A percentile compares a stretch with the other conserved stretches of the same genome.
Conservation (phyloP, 1,140 invertebrate genomes). For the Protaetia brevitarsis region DNA sequence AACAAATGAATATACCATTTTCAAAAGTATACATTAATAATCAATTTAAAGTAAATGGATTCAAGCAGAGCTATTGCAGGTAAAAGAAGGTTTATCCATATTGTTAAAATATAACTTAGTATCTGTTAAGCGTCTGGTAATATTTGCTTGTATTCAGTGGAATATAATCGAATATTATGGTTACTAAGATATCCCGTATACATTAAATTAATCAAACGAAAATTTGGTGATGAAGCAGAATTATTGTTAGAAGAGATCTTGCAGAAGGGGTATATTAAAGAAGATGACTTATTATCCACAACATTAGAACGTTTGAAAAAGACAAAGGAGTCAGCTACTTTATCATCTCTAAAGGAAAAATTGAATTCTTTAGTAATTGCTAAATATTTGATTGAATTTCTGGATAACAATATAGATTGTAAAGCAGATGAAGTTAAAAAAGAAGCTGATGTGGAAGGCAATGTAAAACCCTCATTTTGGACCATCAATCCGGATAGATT, state of each 20-base stretch:
- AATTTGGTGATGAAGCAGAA: constrained; percentile 69
- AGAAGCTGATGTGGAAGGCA: constrained; percentile 1
- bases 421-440: background rate
- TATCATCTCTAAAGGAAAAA: constrained; percentile 43
- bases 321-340: constrained; percentile 33
- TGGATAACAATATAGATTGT: constrained; percentile 18
- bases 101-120: constrained; percentile 79
- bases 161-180: constrained; percentile 63
- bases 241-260: constrained; percentile 72
- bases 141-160: constrained; percentile 63
- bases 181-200: constrained; percentile 76
- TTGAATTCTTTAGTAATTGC: constrained; percentile 45
- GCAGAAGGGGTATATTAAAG: constrained; percentile 63
- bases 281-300: constrained; percentile 63
- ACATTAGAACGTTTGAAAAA: constrained; percentile 53
- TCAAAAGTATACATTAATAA: constrained; percentile 53
- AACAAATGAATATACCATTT: constrained; percentile 56
- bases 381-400: constrained; percentile 44
- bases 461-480: constrained; percentile 60
- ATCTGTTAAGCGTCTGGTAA: constrained; percentile 59
- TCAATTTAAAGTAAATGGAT: background rate
- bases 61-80: constrained; percentile 51
- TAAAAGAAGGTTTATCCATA: constrained; percentile 69
- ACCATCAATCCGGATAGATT: constrained; percentile 78
- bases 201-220: constrained; percentile 63